Base-by-base conservation (phyloP, 1,140 invertebrate genomes). In the Leptoteleia sp. region DNA sequence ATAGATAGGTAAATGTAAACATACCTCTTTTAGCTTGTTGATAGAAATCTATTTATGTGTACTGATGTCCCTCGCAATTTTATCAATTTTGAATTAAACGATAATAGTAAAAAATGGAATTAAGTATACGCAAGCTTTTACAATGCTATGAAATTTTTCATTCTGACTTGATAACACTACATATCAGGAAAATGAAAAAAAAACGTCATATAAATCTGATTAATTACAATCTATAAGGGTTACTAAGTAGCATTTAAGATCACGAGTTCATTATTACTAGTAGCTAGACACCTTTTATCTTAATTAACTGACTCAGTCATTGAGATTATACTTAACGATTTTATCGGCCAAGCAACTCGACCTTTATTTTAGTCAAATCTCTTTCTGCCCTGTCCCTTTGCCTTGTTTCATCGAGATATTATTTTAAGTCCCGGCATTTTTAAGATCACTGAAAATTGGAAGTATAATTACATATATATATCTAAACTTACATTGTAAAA, bases 301-400 rank as follows among this genome's bases (percentile, higher is more conserved):
- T 82, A 84, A 85, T 83, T 84, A 83, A 79, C 76, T 77, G 67
- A 81, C 72, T 64, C 16, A 48, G 47, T 76, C 76, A 82, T 83
- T 73, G 73, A 84, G 76, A 85, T 80, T 73, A 65, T 57, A 79
- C 68, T 82, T 83, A 80, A 82, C 68, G 82, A 82, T 83, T 82
- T 82, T 70, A 83, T 82, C 80, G 72, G 64, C 57, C 59, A 72
- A 76, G 64, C 38, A 64, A 31, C 38, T 80, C 52, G 76, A 72
- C 65, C 68, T 70, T 84, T 76, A 82, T 78, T 83, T 80, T 45
- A 73, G 55, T 71, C 37, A 72, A 81, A 79, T 22, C 57, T 59
- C 47, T 22, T 57, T 65, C n/a, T n/a, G n/a, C n/a, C n/a, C n/a
- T n/a, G n/a, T n/a, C n/a, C n/a, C n/a, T n/a, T n/a, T n/a, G n/a